Conservation (phyloP, 2,113 vertebrate genomes). For the Plectropomus leopardus region DNA sequence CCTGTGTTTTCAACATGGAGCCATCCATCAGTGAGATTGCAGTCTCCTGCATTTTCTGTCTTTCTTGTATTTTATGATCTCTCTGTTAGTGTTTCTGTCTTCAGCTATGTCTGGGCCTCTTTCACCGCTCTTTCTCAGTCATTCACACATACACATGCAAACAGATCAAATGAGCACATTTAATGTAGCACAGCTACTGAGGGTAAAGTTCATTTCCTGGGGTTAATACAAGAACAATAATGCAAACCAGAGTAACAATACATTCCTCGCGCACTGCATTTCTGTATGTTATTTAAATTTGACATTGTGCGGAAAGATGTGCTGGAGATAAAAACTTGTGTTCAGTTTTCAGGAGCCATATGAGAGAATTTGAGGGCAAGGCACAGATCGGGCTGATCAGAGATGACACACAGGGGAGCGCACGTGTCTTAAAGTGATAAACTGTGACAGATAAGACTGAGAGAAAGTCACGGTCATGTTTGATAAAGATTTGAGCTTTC, state of each 20-base stretch:
- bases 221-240: conserved; percentile 22
- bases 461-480: conserved; percentile 33
- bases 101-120: conserved; percentile 2
- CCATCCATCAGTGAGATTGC: conserved; percentile 54
- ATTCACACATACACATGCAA: conserved; percentile 3
- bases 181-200: background rate
- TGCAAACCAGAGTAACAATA: conserved; percentile 3
- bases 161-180: background rate
- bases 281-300: background rate
- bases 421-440: conserved; percentile 33
- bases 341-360: conserved; percentile 1
- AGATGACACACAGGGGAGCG: conserved; percentile 17
- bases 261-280: background rate
- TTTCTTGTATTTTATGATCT: conserved; percentile 29
- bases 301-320: conserved; percentile 10
- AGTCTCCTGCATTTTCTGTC: conserved; percentile 18
- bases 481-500: conserved; percentile 51
- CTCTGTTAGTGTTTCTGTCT: conserved; percentile 8
- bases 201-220: conserved; percentile 12
- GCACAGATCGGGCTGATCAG: conserved; percentile 4
- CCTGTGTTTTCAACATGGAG: conserved; percentile 32
- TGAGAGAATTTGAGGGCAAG: conserved; percentile 6
- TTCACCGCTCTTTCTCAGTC: background rate
- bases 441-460: conserved; percentile 45
- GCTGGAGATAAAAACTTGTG: background rate